Evolutionary conservation across 2,797 vertebrate species (phyloP), one percentile per base, ranked within the genome.

Genomic region (Sebastes itinus): DNA sequence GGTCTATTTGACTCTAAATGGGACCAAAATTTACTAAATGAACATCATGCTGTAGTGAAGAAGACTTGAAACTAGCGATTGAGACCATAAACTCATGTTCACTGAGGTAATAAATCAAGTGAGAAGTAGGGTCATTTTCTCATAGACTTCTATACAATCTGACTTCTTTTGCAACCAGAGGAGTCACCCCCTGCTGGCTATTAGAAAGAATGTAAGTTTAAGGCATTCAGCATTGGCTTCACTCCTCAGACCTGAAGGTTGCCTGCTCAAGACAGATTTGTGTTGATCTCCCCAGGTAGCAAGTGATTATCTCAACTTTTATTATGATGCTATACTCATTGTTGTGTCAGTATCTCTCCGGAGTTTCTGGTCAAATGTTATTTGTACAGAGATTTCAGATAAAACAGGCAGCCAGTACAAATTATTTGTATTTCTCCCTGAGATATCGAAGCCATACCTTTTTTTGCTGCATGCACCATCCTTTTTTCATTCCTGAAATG

Each of bases 171-270:
- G 38, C 38, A 42, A 46, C 42, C 42, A 46, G 42, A 46, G 42
- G 42, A 46, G 42, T 46, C 6, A 16, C 42, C 42, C 35, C 16
- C 16, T 46, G 42, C 6, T 18, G 42, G 42, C 42, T 46, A 1
- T 46, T 7, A 18, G 42, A 46, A 46, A 46, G 16, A 46, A 46
- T 46, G 1, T 0, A 1, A 46, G 42, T 46, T 46, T 46, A 46
- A 46, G 42, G 42, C 42, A 46, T 46, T 46, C 14, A 3, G 38
- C 38, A 42, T 42, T 42, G 38, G 38, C 38, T 46, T 46, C 42
- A 46, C 14, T 52, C 0, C 0, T 52, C 46, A 52, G 46, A 52
- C 20, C 46, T n/a, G 20, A 0, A 52, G 4, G 46, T 52, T 52
- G 0, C 0, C 25, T 59, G 56, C 23, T 62, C 3, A 1, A 13